Base-by-base conservation (phyloP, 2,888 invertebrate species). In the Limenitis arthemis region DNA sequence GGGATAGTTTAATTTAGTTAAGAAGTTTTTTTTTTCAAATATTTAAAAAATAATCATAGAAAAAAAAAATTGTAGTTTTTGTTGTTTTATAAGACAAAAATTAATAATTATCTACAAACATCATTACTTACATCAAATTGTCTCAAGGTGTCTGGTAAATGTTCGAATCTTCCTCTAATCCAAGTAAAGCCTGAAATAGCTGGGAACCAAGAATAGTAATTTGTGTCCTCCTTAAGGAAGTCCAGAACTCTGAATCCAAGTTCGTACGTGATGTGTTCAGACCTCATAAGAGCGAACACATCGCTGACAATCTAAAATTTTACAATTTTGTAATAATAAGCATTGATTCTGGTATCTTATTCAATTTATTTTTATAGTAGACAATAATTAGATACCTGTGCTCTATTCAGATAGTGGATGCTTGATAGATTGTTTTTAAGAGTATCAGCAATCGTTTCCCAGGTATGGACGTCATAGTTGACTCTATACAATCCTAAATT, bases 331-430 rank as follows among this genome's bases (percentile, higher is more conserved):
- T 44, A 1, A 12, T 9, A 8, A 12, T 43, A n/a, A 31, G 32
- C 31, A 31, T 41, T 4, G 11, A 5, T 40, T 37, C n/a, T 8
- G 12, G 31, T 5, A 29, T n/a, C 5, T 8, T 39, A n/a, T 39
- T 39, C 1, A 39, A 39, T 39, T n/a, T 39, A 5, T 33, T 9
- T 5, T 32, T 31, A n/a, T 5, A 37, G 6, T 41, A 11, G 31
- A 34, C 0, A 11, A 33, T 40, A n/a, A 36, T 28, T 40, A 51
- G 50, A 57, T 57, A 93, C 85, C 78, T 95, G 94, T 8, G 94
- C 94, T 67, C 94, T 88, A 70, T 94, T 94, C 2, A 92, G 66
- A 37, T 88, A 83, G 60, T 91, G 88, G 47, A 95, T 91, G 11
- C 38, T 62, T 0, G 57, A 54, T 28, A 55, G 50, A 36, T 78